Conservation (phyloP, 2,888 invertebrate species). For the Eilema caniola region DNA sequence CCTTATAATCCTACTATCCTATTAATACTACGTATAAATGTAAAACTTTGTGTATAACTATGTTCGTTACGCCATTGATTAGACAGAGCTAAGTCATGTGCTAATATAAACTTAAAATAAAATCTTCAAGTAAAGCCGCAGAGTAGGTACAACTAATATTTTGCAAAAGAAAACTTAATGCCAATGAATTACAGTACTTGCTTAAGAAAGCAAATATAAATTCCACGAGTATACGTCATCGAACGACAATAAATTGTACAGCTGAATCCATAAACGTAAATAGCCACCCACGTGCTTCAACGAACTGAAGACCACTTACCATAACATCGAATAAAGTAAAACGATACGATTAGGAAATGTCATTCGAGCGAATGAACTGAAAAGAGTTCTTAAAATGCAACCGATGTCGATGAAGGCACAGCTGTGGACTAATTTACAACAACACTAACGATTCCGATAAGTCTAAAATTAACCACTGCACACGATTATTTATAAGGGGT, state of each 20-base stretch:
- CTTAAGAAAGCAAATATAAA: slow-evolving; percentile 22
- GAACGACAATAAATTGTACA: slow-evolving; percentile 43
- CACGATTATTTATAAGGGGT: slow-evolving; percentile 62
- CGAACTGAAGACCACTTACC: slow-evolving; percentile 68
- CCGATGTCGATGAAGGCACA: slow-evolving; percentile 47
- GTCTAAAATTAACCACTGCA: slow-evolving; percentile 68
- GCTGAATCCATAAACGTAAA: slow-evolving; percentile 48
- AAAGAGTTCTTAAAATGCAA: slow-evolving; percentile 56
- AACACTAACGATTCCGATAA: slow-evolving; percentile 63
- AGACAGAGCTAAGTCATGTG: too few relatives aligned
- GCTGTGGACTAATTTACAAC: slow-evolving; percentile 62
- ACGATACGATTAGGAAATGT: slow-evolving; percentile 67
- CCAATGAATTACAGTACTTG: slow-evolving; percentile 17
- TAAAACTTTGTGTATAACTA: background rate
- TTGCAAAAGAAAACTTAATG: slow-evolving; percentile 8
- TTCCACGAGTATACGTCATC: slow-evolving; percentile 28
- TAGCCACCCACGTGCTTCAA: slow-evolving; percentile 51
- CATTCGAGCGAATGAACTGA: slow-evolving; percentile 60
- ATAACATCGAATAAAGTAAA: slow-evolving; percentile 63
- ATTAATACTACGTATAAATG: background rate
- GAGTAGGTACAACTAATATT: background rate
- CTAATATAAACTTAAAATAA: too few relatives aligned
- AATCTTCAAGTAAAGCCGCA: background rate
- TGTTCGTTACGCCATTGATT: background rate
- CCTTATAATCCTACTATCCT: background rate